Base-by-base conservation (phyloP, 1,140 invertebrate genomes). In the Apolygus lucorum region DNA sequence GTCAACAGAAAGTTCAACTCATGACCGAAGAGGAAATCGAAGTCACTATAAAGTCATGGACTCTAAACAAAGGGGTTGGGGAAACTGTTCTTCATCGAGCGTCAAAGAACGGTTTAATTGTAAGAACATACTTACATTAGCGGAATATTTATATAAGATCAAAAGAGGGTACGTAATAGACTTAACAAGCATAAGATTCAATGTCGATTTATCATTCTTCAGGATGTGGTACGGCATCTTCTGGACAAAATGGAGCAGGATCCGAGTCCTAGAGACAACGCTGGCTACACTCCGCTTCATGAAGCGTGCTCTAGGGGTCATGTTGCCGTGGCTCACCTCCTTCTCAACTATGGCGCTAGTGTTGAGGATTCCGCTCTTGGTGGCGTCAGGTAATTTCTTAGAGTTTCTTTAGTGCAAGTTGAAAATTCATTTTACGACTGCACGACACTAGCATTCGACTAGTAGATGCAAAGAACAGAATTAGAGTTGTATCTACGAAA, bases 271-370 rank as follows among this genome's bases (percentile, higher is more conserved):
- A 90, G 91, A 75, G 94, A 97, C 78, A 96, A 96, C 79, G 93
- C 94, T 1, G 93, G 93, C 0, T 96, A 95, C 77, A 96, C 94
- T 1, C 92, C 94, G 1, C 82, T 96, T 27, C 94, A 96, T 76
- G 94, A 95, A 75, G 92, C 93, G 2, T 93, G 92, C 75, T 87
- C 91, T 0, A 85, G 87, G 74, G 93, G 93, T 13, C 90, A 95
- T 78, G 80, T 96, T 24, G 86, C 88, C 72, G 93, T 96, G 59
- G 93, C 92, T 8, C 84, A 88, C 73, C 83, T 93, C 28, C 81
- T 97, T 2, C 81, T 96, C 11, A 85, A 89, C 70, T 92, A 93
- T 75, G 93, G 93, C 22, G 93, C 93, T 0, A 91, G 93, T 78
- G 91, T 91, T 49, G 93, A 91, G 72, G 91, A 91, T 72, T 91